Percentiles rank a stretch among this genome's conserved stretches.
Evolutionary conservation across 2,888 invertebrate species (phyloP).

Genomic region (Thelaira solivaga): DNA sequence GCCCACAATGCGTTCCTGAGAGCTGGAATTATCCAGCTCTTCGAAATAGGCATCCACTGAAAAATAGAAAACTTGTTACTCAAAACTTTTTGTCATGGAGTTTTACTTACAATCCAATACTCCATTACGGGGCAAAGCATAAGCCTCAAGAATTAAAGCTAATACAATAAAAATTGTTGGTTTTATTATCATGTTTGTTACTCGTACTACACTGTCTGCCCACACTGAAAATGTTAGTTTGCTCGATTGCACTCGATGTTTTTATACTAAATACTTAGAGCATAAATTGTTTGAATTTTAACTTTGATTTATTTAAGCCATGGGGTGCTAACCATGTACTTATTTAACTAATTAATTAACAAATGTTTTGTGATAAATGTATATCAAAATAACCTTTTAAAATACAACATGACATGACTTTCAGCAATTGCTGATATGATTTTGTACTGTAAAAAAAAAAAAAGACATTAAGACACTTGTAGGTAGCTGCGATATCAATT

Average conservation of each 20-base stretch:
- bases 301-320: not conserved
- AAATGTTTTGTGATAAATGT: constrained; percentile 17
- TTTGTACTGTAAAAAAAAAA: too few species aligned
- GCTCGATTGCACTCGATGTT: not conserved
- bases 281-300: not conserved
- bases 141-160: not conserved
- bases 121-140: not conserved
- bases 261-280: constrained; percentile 18
- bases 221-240: not conserved
- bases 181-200: constrained; percentile 23
- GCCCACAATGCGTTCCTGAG: constrained; percentile 73
- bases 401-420: not conserved
- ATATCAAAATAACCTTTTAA: not conserved
- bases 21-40: constrained; percentile 60
- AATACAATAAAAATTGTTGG: not conserved
- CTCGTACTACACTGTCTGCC: not conserved
- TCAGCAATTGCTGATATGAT: not conserved
- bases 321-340: constrained; percentile 15
- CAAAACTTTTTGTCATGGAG: not conserved
- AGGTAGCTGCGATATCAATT: not conserved
- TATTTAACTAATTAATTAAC: constrained; percentile 4
- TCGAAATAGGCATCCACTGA: constrained; percentile 70
- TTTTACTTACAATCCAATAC: constrained; percentile 45
- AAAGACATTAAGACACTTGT: not conserved
- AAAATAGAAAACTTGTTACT: not conserved